A percentile compares a stretch with the other conserved stretches of the same genome.
These are phyloP conservation scores for Illadopsis cleaveri DNA, from an alignment of 2,113 vertebrate species.

Conservation along the genomic window DNA sequence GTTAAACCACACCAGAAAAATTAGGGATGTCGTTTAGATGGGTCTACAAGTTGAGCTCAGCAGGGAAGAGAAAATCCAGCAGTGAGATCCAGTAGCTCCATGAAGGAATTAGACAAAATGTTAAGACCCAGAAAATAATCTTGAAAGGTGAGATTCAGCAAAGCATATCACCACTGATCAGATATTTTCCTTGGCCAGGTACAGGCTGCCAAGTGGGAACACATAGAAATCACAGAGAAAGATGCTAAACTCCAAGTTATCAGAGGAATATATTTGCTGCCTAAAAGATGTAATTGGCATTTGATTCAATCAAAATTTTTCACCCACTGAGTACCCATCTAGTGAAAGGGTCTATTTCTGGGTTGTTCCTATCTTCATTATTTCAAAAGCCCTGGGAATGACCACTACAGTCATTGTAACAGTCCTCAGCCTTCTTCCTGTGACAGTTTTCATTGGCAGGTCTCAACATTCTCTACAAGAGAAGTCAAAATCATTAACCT, in stretches of 20 bases:
- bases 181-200: background rate
- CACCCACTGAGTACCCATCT: background rate
- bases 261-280: background rate
- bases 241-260: background rate
- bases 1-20: background rate
- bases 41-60: background rate
- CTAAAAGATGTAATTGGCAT: background rate
- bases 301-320: background rate
- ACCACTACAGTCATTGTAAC: background rate
- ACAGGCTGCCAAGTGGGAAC: background rate
- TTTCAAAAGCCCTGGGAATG: background rate
- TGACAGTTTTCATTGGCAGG: constrained; percentile 8
- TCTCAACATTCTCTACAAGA: background rate
- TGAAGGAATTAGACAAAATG: background rate
- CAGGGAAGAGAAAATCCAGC: background rate
- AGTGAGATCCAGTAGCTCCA: background rate
- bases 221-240: background rate
- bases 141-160: background rate
- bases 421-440: background rate
- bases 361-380: background rate
- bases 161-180: background rate
- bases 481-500: constrained; percentile 22
- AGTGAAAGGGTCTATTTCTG: background rate
- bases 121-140: background rate
- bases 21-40: background rate